Base-by-base conservation (phyloP, 2,888 invertebrate species). In the Xylota segnis region DNA sequence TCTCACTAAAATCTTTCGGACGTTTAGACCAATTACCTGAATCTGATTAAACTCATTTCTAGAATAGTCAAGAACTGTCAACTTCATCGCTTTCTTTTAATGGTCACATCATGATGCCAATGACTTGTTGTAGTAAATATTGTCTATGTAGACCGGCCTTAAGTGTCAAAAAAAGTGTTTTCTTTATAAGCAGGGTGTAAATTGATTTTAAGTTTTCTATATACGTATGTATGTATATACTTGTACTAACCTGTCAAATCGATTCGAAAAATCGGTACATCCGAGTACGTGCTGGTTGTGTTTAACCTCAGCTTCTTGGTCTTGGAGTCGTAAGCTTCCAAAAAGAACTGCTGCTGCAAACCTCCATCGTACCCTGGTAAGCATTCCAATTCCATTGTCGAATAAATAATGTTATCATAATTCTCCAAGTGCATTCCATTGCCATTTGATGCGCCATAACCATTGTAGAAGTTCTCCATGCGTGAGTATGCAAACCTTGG, bases 341-440 rank as follows among this genome's bases (percentile, higher is more conserved):
- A 92, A 68, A 96, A 93, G 92, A 97, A 97, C 87, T 95, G 95
- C 92, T 98, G 98, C 50, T 96, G 96, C 78, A 98, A 94, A 0
- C 98, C 98, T 0, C 98, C 97, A 90, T 98, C 97, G 91, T 97
- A 97, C 54, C 97, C 98, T 0, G 96, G 95, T 79, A 96, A 95
- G 92, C 98, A 98, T 89, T 97, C 96, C 79, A 98, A 95, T 90
- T 96, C 96, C 90, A 98, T 92, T 93, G 92, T 92, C 52, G 92
- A 92, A 88, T 92, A 92, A 77, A 92, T 90, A 59, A 91, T 91
- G 88, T 92, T 92, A 89, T 92, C 92, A 79, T 92, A 92, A 89
- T 90, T 92, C 83, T 92, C 92, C 56, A 92, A 90, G 88, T 92
- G 92, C 83, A 92, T 91, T 76, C 84, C 74, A 16, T 81, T 84